Base-by-base conservation (phyloP, 2,113 vertebrate species). In the Puffinus mauretanicus region DNA sequence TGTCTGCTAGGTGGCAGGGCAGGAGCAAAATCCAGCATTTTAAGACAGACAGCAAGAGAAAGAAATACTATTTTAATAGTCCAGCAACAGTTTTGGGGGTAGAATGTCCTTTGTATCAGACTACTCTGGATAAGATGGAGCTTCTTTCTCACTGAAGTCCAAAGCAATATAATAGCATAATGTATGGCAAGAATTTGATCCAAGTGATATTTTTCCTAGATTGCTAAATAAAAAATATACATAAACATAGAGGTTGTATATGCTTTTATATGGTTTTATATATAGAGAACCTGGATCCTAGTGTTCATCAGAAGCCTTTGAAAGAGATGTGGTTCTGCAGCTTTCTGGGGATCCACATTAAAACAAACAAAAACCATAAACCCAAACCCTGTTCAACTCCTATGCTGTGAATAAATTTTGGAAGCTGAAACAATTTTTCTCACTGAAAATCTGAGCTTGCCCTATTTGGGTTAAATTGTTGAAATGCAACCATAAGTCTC, bases 231-330 rank as follows among this genome's bases (percentile, higher is more conserved):
- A 51, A 92, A 83, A 46, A 22, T 18, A 14, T 16, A 67, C 14
- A 20, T 44, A 79, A 88, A 80, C 83, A 40, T 1, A 91, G 69
- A 84, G 75, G 62, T 32, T 93, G 76, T 92, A 76, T 46, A 92
- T 58, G 71, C 42, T n/a, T n/a, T n/a, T n/a, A n/a, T n/a, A n/a
- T n/a, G n/a, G n/a, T n/a, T n/a, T n/a, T n/a, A n/a, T n/a, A n/a
- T n/a, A n/a, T n/a, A n/a, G 51, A 92, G 62, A 65, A 93, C 40
- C 57, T 60, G 25, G 82, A 93, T 76, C 54, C 85, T 22, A 67
- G 75, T 82, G 75, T 76, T 97, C 90, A 92, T 92, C 95, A 92
- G 93, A 95, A 93, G 65, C 57, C 51, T 90, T 93, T 93, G 87
- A 94, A 96, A 96, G 92, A 91, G 70, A 72, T 46, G 62, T 26